These are phyloP conservation scores for Tyrannus savana DNA, from an alignment of 2,113 vertebrate species.

Conservation along the genomic window DNA sequence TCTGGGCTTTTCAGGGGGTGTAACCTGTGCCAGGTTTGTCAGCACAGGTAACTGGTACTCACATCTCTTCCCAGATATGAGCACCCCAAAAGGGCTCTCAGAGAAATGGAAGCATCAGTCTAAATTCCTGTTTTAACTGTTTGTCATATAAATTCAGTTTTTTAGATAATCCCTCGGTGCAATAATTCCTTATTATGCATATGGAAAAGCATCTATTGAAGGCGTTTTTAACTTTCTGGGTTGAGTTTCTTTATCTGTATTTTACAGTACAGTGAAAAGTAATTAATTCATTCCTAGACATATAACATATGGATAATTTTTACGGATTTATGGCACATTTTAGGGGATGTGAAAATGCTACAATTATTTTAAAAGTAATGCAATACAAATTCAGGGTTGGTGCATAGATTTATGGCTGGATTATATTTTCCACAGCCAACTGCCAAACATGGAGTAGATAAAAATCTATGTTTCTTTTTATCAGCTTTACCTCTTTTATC, in stretches of 20 bases:
- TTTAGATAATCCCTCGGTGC: slow-evolving; percentile 20
- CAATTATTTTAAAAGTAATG: slow-evolving; percentile 58
- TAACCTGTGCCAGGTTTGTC: background rate
- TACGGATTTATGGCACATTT: slow-evolving; percentile 37
- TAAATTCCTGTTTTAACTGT: background rate
- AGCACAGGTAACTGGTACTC: background rate
- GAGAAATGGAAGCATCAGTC: background rate
- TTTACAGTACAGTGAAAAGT: slow-evolving; percentile 43
- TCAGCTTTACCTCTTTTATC: background rate
- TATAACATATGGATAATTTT: slow-evolving; percentile 51
- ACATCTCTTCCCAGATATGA: background rate
- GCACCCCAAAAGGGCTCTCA: background rate
- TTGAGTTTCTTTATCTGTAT: slow-evolving; percentile 50
- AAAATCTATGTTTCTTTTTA: slow-evolving; percentile 20
- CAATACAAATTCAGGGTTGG: background rate
- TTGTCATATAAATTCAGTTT: slow-evolving; percentile 19
- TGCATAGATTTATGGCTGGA: slow-evolving; percentile 32
- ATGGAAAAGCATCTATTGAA: slow-evolving; percentile 19
- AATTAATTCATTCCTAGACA: slow-evolving; percentile 52
- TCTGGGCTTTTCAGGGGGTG: background rate
- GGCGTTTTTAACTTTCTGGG: slow-evolving; percentile 24
- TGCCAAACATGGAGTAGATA: background rate
- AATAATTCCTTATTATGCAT: slow-evolving; percentile 39
- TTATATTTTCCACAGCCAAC: slow-evolving; percentile 45
- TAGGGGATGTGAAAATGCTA: slow-evolving; percentile 20